Evolutionary conservation across 2,113 vertebrate species (phyloP), one percentile per base, ranked within the genome.

Genomic region (Dicaeum eximium): DNA sequence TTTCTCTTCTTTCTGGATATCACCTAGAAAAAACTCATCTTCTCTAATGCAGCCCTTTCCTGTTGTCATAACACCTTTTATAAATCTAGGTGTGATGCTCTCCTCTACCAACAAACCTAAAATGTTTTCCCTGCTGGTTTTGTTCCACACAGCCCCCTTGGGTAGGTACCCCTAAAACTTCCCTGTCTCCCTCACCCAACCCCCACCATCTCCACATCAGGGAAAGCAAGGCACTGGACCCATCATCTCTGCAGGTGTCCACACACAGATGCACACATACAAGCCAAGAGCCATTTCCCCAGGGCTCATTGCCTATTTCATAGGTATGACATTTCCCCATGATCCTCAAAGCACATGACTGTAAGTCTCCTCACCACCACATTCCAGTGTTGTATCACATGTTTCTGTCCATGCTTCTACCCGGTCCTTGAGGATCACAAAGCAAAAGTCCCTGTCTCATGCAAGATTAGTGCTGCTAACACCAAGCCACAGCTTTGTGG

Each of bases 31-130:
- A 80, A 44, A 2, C 25, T 37, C 24, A 35, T 9, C 25, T 44
- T 35, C 38, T 44, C 48, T 23, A 89, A 50, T 7, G 1, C 35
- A 62, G 33, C 47, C 48, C 48, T 64, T 65, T 61, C 45, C 58
- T 80, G 40, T 56, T 65, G 37, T n/a, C n/a, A 69, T 48, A 73
- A 74, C 20, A 24, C 42, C 23, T 48, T 53, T 28, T 30, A 47
- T 17, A 66, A 51, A 60, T 3, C 6, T 16, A 28, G 6, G 15
- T 35, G 51, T 0, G 1, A 40, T 5, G 42, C 25, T 42, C 60
- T 67, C 35, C 7, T n/a, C 27, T 48, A 42, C 40, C 44, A 78
- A 19, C 9, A 4, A 93, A 80, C 17, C 14, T 30, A 50, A 84
- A 84, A 80, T 17, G 6, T 37, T 58, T 28, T 73, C 57, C 20